phyloP scores from a whole-genome alignment of 2,797 vertebrate genomes.

The Sebastolobus altivelis region DNA sequence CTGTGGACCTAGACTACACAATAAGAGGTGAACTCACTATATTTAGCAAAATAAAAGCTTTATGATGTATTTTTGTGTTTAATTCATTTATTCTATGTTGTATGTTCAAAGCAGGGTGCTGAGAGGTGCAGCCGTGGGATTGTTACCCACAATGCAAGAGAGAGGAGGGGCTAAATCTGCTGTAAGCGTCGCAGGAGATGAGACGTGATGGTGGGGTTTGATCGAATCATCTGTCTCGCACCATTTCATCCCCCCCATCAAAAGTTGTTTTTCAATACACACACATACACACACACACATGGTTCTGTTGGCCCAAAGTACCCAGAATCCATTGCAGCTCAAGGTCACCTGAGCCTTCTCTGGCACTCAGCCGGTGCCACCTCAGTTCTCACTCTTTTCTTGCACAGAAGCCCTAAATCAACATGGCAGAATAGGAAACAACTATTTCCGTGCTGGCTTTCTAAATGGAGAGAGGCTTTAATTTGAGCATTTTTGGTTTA shows the following conservation, averaged over 20 bases:
- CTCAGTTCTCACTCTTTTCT: slow-evolving; percentile 25
- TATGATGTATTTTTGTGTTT: neutral
- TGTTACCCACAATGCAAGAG: slow-evolving; percentile 28
- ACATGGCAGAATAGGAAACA: neutral
- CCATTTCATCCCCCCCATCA: slow-evolving; percentile 11
- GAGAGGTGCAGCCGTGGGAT: neutral
- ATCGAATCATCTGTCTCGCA: slow-evolving; percentile 51
- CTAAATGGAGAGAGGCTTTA: neutral
- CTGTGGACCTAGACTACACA: slow-evolving; percentile 23
- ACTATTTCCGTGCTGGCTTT: neutral
- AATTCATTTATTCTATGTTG: neutral
- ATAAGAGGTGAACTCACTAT: slow-evolving; percentile 27
- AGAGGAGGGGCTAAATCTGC: slow-evolving; percentile 33
- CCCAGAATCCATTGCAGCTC: slow-evolving; percentile 75
- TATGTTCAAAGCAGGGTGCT: neutral
- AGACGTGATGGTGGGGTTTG: slow-evolving; percentile 45
- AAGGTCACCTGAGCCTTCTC: slow-evolving; percentile 76
- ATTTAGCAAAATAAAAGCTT: neutral
- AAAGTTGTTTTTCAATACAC: slow-evolving; percentile 41
- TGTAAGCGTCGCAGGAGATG: slow-evolving; percentile 27
- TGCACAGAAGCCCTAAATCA: slow-evolving; percentile 19
- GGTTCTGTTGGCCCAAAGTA: slow-evolving; percentile 53
- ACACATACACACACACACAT: neutral
- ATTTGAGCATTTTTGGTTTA: slow-evolving; percentile 11
- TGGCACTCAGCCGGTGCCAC: slow-evolving; percentile 42